Base-by-base conservation (phyloP, 2,797 vertebrate species). In the Anguilla pacifica region DNA sequence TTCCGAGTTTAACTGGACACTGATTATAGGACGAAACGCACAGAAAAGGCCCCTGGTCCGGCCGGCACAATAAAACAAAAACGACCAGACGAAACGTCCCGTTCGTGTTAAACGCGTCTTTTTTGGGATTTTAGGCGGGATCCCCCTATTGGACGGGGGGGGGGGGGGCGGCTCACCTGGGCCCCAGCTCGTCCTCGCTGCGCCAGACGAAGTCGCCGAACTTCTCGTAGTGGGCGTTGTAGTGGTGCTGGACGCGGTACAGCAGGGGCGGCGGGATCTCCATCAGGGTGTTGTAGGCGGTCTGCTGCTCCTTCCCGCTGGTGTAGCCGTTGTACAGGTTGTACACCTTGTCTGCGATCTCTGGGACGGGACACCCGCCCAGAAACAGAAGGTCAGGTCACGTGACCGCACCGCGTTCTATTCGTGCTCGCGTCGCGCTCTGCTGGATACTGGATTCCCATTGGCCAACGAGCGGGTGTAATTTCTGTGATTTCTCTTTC, bases 131-230 rank as follows among this genome's bases (percentile, higher is more conserved):
- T 22, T 17, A 35, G 55, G 4, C 19, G 7, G 53, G 53, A 3
- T 1, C 31, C 43, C 35, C 17, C 6, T 25, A 39, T 9, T 6
- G 35, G 51, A 61, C 39, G n/a, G n/a, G n/a, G n/a, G n/a, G n/a
- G 31, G 31, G 31, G 31, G 46, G 46, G n/a, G 67, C 72, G 39
- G 89, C 92, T 92, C 95, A 99, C 98, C 98, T 97, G 92, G 98
- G 98, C 35, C 98, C 98, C 10, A 99, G 96, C 91, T 99, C 98
- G 0, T 99, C 98, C 92, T 99, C 98, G 0, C 98, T 99, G 81
- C 98, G 96, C 98, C 98, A 99, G 55, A 99, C 97, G 0, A 99
- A 99, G 94, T 99, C 98, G 2, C 98, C 98, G n/a, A 99, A 99
- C 93, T 99, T 99, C 93, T 99, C 98, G 0, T 99, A 99, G 94